Evolutionary conservation across 2,113 vertebrate species (phyloP), one percentile per base, ranked within the genome.

Genomic region (Thalassarche chlororhynchos): DNA sequence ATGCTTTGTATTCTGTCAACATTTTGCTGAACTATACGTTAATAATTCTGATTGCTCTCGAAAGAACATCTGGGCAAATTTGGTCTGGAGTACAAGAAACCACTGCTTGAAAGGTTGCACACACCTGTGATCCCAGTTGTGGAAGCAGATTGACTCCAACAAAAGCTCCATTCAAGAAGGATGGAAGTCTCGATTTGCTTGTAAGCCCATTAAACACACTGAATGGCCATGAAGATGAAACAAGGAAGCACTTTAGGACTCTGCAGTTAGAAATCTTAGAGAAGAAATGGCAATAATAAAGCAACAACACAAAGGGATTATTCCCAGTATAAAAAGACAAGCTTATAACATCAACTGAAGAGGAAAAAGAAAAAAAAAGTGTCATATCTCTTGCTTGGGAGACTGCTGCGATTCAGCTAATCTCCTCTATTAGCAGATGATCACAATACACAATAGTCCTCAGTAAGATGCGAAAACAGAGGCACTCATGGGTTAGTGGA

Each of bases 1-100:
- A 94, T 75, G 93, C 85, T 97, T 95, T 96, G 91, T 96, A 68
- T 98, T 97, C 97, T 81, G 97, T 95, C 97, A 98, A 97, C 68
- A 96, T 93, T 95, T 97, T 95, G 96, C 75, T 93, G 93, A 96
- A 91, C 87, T 96, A 36, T 68, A 90, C 31, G 89, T 95, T 97
- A 95, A 97, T 98, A 97, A 97, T 95, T 96, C 89, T 83, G 94
- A 93, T 72, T 38, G 77, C 95, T 93, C 87, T 95, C 68, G 6
- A 82, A 95, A 93, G 71, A 94, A 97, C 95, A 97, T 94, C 83
- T 92, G 98, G 98, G 96, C 71, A 91, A 87, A 94, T 90, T 60
- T 36, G 91, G 88, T 46, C 23, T 78, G 68, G 90, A 96, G 84
- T 36, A 91, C 47, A 72, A 90, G 94, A 91, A 89, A 89, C 42